Base-by-base conservation (phyloP, 2,888 invertebrate species). In the Mimachlamys varia region DNA sequence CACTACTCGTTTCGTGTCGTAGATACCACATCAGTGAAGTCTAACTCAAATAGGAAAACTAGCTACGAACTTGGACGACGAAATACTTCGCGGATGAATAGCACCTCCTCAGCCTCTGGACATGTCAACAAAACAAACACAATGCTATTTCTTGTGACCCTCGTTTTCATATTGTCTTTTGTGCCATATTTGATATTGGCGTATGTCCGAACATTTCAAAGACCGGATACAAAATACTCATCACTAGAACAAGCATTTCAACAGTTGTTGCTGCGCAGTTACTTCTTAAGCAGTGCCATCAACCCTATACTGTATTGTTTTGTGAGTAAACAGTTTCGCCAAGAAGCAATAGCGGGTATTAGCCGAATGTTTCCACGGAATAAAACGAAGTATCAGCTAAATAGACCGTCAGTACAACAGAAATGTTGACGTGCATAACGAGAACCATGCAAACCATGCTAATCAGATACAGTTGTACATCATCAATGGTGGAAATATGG, bases 231-330 rank as follows among this genome's bases (percentile, higher is more conserved):
- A 27, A 27, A 7, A 27, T 10, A 19, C 76, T 33, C 76, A 5
- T 10, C 76, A 76, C 13, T 33, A 76, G 0, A 27, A 33, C 4
- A 12, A 33, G 76, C 76, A 33, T 0, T 76, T 4, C 76, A 91
- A 88, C 91, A 92, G 55, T 27, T 92, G 10, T 91, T 92, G 12
- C 89, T 92, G 33, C 62, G 92, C 17, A 91, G 92, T 0, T 92
- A 92, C 37, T 89, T 92, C 49, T 58, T 92, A 33, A 92, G 91
- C 76, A 92, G 92, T 89, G 92, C 91, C 0, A 49, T 90, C 15
- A 92, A 92, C 88, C 92, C 92, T 0, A 49, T 92, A 15, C 89
- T 92, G 1, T 92, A 92, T 44, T 91, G 92, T 76, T 93, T 92
- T 90, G 89, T 91, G 19, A 92, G 91, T 44, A 91, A 92, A 53